Evolutionary conservation across 2,113 vertebrate species (phyloP).

Genomic region (Ptilonorhynchus violaceus): DNA sequence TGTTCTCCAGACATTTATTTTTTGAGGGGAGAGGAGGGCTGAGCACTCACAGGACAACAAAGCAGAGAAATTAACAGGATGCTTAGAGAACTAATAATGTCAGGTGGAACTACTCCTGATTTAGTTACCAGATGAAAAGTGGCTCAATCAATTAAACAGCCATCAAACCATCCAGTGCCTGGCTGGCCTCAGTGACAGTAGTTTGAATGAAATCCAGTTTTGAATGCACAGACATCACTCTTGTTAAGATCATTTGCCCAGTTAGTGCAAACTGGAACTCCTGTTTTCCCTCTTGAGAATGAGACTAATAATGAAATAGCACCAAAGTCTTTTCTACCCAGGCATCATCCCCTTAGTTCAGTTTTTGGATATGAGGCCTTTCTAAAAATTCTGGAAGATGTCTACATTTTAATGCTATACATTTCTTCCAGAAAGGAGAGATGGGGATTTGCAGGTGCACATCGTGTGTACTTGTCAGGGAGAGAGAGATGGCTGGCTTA

Average conservation of each 20-base stretch:
- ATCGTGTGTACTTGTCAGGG: background rate
- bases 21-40: background rate
- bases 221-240: background rate
- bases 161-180: background rate
- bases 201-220: background rate
- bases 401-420: background rate
- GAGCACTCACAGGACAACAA: background rate
- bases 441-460: background rate
- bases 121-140: background rate
- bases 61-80: background rate
- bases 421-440: background rate
- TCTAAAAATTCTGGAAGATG: background rate
- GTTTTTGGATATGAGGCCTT: background rate
- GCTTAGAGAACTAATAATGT: background rate
- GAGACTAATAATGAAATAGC: background rate
- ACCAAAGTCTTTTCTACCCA: background rate
- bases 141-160: background rate
- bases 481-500: rapidly evolving
- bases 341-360: background rate
- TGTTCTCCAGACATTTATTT: background rate
- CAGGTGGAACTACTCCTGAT: background rate
- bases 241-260: background rate
- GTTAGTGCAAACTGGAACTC: background rate
- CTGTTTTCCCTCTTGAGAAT: background rate
- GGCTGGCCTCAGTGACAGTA: background rate